A percentile compares a stretch with the other conserved stretches of the same genome.
phyloP scores from a whole-genome alignment of 2,797 vertebrate species.

The Steatocranus sp. region DNA sequence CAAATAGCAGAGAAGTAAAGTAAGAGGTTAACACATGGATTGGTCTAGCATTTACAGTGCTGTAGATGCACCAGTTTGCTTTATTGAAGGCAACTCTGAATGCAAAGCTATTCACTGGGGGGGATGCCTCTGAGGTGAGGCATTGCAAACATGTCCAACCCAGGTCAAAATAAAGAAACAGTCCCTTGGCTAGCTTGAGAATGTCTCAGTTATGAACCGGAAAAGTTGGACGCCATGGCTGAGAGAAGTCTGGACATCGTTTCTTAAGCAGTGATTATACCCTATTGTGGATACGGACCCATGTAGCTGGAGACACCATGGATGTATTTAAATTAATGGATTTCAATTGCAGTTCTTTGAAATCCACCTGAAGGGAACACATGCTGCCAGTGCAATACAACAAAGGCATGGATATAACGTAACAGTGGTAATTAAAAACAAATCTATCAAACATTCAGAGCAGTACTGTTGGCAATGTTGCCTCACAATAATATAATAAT shows the following conservation, averaged over 20 bases:
- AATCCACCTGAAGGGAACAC: not conserved
- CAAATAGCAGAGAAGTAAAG: not conserved
- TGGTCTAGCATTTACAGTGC: not conserved
- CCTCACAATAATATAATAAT: not conserved
- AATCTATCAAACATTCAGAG: not conserved
- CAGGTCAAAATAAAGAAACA: not conserved
- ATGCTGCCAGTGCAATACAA: not conserved
- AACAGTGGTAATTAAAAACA: not conserved
- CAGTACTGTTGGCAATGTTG: not conserved
- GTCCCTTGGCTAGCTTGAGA: not conserved
- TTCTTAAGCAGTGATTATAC: not conserved
- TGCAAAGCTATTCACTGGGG: not conserved
- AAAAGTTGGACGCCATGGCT: not conserved
- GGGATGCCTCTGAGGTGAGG: not conserved
- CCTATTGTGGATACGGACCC: fast-evolving
- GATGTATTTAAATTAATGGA: not conserved
- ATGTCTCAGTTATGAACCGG: not conserved
- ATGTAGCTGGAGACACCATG: not conserved
- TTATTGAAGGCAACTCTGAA: not conserved
- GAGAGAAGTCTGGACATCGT: not conserved
- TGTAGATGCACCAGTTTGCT: not conserved
- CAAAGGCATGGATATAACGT: not conserved
- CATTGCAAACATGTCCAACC: not conserved
- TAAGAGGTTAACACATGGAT: not conserved
- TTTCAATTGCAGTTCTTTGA: not conserved